Evolutionary conservation across 1,140 invertebrate species (phyloP).

Genomic region (Zaprionus tsacasi): DNA sequence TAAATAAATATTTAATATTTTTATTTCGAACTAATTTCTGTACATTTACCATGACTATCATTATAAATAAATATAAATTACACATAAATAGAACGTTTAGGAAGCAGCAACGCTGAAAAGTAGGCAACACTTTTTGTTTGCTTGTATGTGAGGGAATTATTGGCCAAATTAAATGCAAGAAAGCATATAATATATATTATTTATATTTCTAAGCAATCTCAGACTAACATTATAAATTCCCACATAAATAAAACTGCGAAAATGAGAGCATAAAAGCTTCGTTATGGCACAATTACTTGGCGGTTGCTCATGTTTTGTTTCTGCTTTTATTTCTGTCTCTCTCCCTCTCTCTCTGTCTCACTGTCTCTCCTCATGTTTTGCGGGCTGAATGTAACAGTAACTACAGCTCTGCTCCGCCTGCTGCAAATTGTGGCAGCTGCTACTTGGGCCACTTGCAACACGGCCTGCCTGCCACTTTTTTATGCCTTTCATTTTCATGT

Average conservation of each 20-base stretch:
- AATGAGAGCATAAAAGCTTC: constrained; percentile 51
- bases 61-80: too few relatives aligned
- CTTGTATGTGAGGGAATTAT: too few relatives aligned
- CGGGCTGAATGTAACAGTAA: constrained; percentile 17
- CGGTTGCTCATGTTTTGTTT: constrained; percentile 31
- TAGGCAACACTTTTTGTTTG: too few relatives aligned
- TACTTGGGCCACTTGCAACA: constrained; percentile 74
- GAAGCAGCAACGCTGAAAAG: too few relatives aligned
- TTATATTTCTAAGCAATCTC: neutral
- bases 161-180: neutral
- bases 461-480: constrained; percentile 28
- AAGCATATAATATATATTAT: neutral
- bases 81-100: too few relatives aligned
- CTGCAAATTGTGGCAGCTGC: constrained; percentile 72
- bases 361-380: constrained; percentile 37
- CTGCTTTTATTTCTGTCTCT: constrained; percentile 10
- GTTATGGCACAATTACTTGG: constrained; percentile 50
- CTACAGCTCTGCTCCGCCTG: neutral
- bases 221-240: neutral
- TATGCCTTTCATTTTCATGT: constrained; percentile 74
- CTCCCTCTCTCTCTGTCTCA: constrained; percentile 6
- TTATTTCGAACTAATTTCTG: too few relatives aligned
- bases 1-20: too few relatives aligned
- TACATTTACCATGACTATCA: too few relatives aligned
- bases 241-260: constrained; percentile 14